phyloP scores from a whole-genome alignment of 2,797 vertebrate genomes.

The Rhinichthys osculus region DNA sequence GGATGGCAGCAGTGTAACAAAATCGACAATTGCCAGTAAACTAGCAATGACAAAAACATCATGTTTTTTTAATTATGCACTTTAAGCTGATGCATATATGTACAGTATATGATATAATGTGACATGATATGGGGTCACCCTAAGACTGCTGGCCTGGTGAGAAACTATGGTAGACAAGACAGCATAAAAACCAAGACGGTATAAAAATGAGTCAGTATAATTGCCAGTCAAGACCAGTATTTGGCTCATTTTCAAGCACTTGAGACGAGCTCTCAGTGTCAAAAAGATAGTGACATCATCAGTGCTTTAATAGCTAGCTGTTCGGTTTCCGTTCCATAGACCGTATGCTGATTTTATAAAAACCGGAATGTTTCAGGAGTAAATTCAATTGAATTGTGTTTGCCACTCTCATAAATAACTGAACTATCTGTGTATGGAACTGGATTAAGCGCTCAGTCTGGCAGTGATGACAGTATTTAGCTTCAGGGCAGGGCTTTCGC shows the following conservation, averaged over 20 bases:
- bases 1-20: not conserved
- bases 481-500: not conserved
- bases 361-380: conserved; percentile 1
- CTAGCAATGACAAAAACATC: not conserved
- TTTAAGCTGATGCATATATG: conserved; percentile 4
- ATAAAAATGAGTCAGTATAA: conserved; percentile 16
- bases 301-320: conserved; percentile 1
- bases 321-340: not conserved
- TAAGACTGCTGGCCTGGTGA: not conserved
- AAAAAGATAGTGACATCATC: conserved; percentile 21
- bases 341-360: not conserved
- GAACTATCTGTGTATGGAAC: not conserved
- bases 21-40: not conserved
- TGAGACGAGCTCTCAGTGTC: not conserved
- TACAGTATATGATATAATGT: not conserved
- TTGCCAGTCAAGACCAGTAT: conserved; percentile 21
- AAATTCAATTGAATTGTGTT: not conserved
- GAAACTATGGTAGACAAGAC: not conserved
- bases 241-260: conserved; percentile 10
- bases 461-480: not conserved
- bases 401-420: not conserved
- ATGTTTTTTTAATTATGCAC: not conserved
- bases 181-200: not conserved
- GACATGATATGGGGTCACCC: not conserved
- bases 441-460: not conserved